phyloP scores from a whole-genome alignment of 2,888 invertebrate genomes.

The Nymphalis urticae region DNA sequence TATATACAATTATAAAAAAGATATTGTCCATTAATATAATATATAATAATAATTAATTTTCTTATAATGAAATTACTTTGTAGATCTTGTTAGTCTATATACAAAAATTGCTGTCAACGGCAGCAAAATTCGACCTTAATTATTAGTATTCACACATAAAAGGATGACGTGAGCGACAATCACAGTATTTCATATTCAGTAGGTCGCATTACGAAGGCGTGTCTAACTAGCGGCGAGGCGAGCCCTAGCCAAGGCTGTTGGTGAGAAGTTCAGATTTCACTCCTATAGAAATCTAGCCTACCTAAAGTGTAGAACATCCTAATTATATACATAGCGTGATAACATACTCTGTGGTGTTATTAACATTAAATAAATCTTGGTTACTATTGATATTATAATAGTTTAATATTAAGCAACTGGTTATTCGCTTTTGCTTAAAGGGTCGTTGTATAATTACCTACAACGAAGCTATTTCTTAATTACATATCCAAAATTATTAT shows the following conservation, averaged over 20 bases:
- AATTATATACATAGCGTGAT: neutral
- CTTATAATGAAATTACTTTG: too few relatives aligned
- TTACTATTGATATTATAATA: too few relatives aligned
- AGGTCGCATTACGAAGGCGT: constrained; percentile 33
- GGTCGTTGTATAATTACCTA: too few relatives aligned
- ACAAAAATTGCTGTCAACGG: too few relatives aligned
- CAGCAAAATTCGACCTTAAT: neutral
- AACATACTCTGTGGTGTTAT: neutral
- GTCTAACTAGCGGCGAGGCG: constrained; percentile 23
- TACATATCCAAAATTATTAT: too few relatives aligned
- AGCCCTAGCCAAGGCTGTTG: constrained; percentile 18
- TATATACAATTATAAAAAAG: too few relatives aligned
- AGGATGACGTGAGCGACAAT: constrained; percentile 31
- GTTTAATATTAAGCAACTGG: neutral
- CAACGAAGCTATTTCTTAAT: too few relatives aligned
- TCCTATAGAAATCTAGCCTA: constrained; percentile 13
- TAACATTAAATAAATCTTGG: neutral
- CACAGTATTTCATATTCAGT: constrained; percentile 33
- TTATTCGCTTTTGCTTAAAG: neutral
- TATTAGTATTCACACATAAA: constrained; percentile 16
- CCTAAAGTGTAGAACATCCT: neutral
- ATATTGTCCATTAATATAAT: too few relatives aligned
- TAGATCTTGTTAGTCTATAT: too few relatives aligned
- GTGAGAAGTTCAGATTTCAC: constrained; percentile 28
- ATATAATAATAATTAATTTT: too few relatives aligned